phyloP scores from a whole-genome alignment of 2,888 invertebrate genomes.

The Caenorhabditis macrosperma region DNA sequence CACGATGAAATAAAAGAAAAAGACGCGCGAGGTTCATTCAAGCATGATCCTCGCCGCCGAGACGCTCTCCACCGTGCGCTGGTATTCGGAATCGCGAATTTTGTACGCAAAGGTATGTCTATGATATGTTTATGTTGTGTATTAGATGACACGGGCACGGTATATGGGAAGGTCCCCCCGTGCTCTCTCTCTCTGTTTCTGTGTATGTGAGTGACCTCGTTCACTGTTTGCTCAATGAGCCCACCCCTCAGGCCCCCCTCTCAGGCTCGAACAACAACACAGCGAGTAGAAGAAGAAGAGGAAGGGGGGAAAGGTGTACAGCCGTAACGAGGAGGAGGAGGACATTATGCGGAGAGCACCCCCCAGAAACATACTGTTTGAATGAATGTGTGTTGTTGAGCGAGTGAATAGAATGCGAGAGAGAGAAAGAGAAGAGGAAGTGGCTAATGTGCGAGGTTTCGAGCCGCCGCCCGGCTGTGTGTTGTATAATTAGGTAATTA shows the following conservation, averaged over 20 bases:
- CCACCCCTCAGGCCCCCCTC: no score
- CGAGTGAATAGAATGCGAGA: background rate
- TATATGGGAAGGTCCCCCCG: background rate
- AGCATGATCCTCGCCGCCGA: conserved; percentile 22
- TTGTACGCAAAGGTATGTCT: conserved; percentile 40
- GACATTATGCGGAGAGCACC: conserved; percentile 11
- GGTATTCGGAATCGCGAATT: conserved; percentile 45
- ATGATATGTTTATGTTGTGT: conserved; percentile 11
- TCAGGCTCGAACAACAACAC: background rate
- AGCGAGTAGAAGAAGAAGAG: background rate
- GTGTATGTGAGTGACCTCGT: conserved; percentile 26
- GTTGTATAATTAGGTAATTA: no score
- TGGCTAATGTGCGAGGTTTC: no score
- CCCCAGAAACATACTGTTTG: conserved; percentile 19
- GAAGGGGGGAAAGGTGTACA: background rate
- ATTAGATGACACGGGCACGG: conserved; percentile 20
- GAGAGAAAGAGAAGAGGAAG: background rate
- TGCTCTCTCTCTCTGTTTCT: background rate
- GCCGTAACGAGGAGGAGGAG: no score
- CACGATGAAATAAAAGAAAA: no score
- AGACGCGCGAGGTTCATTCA: no score
- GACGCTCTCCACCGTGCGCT: conserved; percentile 29
- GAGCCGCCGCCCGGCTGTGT: no score
- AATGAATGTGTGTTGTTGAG: conserved; percentile 16
- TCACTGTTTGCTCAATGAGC: conserved; percentile 51